Conservation (phyloP, 2,113 vertebrate species). For the Rhinoderma darwinii region DNA sequence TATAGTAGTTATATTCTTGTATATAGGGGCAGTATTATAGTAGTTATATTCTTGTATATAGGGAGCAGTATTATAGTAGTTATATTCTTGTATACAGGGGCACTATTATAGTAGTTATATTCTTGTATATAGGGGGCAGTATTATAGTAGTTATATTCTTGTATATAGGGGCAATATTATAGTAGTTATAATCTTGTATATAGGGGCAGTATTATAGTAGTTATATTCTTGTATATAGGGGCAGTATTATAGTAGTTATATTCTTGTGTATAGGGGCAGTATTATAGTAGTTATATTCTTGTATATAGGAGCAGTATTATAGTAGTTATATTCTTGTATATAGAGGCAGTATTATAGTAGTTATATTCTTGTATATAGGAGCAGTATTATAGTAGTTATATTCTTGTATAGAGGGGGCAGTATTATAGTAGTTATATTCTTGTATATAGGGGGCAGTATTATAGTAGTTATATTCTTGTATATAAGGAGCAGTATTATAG, state of each 20-base stretch:
- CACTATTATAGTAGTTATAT: neutral
- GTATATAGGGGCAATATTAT: too few species aligned
- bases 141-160: neutral
- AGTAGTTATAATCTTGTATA: too few species aligned
- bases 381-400: neutral
- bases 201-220: too few species aligned
- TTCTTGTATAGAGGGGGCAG: too few species aligned
- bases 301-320: neutral
- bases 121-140: neutral
- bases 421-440: neutral
- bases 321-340: neutral
- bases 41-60: too few species aligned
- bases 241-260: too few species aligned
- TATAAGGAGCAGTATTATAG: neutral
- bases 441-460: neutral
- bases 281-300: conserved; percentile 22
- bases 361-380: neutral
- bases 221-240: too few species aligned
- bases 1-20: too few species aligned
- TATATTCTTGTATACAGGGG: neutral
- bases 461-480: conserved; percentile 15
- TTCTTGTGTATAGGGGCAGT: neutral
- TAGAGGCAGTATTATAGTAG: neutral
- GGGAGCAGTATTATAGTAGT: too few species aligned
- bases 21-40: too few species aligned